Percentiles rank a stretch among this genome's conserved stretches.
Evolutionary conservation across 2,797 vertebrate species (phyloP).

Genomic region (Acomys russatus): DNA sequence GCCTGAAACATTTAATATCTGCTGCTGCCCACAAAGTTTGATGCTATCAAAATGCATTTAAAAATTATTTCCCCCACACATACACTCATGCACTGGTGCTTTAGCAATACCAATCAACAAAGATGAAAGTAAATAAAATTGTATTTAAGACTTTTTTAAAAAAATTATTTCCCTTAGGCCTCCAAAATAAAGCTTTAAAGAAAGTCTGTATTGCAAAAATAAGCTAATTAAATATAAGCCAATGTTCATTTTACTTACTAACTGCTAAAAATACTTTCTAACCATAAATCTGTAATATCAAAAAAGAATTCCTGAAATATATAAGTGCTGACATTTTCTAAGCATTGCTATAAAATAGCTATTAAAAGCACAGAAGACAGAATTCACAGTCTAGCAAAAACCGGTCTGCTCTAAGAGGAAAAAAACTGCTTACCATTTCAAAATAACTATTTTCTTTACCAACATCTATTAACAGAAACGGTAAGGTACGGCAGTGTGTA

Average conservation of each 20-base stretch:
- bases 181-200: conserved; percentile 55
- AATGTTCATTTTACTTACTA: conserved; percentile 51
- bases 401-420: neutral
- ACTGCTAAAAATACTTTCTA: conserved; percentile 42
- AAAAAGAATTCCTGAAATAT: conserved; percentile 55
- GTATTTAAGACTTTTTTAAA: too few relatives aligned
- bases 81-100: too few relatives aligned
- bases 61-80: conserved; percentile 12
- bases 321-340: conserved; percentile 60
- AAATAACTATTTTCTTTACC: conserved; percentile 23
- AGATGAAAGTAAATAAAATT: too few relatives aligned
- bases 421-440: conserved; percentile 56
- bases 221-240: conserved; percentile 44
- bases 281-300: conserved; percentile 39
- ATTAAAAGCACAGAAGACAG: conserved; percentile 44
- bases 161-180: conserved; percentile 29
- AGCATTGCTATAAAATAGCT: conserved; percentile 36
- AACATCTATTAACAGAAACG: conserved; percentile 52
- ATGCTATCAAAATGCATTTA: neutral
- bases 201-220: conserved; percentile 42
- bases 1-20: conserved; percentile 39
- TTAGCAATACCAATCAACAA: too few relatives aligned
- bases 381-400: conserved; percentile 48
- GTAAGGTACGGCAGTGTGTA: neutral
- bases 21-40: neutral